Percentiles rank a stretch among this genome's conserved stretches.
Conservation (phyloP, 2,113 vertebrate genomes). For the Lagenorhynchus albirostris region DNA sequence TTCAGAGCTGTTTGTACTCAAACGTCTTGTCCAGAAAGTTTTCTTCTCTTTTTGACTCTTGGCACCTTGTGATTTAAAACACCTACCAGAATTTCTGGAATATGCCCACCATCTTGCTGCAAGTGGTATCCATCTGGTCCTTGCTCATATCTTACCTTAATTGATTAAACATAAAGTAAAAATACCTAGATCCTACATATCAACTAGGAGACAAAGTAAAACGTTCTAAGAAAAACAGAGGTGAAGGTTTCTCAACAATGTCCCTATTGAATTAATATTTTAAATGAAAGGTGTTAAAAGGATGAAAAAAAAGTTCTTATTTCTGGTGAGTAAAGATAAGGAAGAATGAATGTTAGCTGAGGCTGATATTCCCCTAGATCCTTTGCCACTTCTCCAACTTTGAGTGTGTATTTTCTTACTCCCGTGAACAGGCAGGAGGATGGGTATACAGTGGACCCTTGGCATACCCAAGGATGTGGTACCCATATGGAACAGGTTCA, state of each 20-base stretch:
- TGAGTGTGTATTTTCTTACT: background rate
- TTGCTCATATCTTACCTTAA: background rate
- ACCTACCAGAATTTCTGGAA: background rate
- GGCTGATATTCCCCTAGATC: background rate
- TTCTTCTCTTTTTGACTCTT: background rate
- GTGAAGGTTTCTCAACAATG: background rate
- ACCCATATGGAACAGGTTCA: background rate
- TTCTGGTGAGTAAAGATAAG: background rate
- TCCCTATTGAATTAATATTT: background rate
- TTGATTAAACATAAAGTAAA: background rate
- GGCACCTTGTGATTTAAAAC: background rate
- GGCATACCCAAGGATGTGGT: background rate
- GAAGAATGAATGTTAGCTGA: background rate
- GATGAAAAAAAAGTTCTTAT: background rate
- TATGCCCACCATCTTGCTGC: background rate
- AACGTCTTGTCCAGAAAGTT: background rate
- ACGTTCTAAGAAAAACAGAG: background rate
- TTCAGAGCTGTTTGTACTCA: background rate
- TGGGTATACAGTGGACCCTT: background rate
- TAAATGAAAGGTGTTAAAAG: background rate
- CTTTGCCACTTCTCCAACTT: background rate
- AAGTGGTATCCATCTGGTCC: background rate
- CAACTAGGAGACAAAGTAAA: background rate
- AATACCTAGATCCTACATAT: background rate
- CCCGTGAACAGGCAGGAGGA: background rate